Evolutionary conservation across 2,888 invertebrate species (phyloP).

Genomic region (Parthenolecanium corni): DNA sequence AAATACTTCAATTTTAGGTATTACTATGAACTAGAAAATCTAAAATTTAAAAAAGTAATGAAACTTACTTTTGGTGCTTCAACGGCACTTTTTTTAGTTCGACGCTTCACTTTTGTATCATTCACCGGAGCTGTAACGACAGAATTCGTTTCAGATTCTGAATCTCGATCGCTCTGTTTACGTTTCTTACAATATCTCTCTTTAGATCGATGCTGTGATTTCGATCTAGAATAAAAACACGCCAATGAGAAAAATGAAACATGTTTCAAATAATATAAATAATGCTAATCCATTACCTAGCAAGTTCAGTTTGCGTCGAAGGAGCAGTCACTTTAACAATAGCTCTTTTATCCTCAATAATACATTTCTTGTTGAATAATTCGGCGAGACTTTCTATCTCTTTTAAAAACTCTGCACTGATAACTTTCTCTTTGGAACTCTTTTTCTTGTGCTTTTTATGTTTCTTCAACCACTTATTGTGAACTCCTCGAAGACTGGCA

Average conservation of each 20-base stretch:
- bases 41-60: too few relatives aligned
- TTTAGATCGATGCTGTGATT: constrained; percentile 2
- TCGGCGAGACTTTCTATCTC: constrained; percentile 10
- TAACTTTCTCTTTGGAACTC: constrained; percentile 1
- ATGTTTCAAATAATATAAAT: too few relatives aligned
- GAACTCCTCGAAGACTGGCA: neutral
- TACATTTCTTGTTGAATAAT: constrained; percentile 5
- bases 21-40: too few relatives aligned
- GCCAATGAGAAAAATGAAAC: too few relatives aligned
- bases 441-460: constrained; percentile 24
- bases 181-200: constrained; percentile 10
- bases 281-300: neutral
- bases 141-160: neutral
- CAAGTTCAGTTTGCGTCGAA: neutral
- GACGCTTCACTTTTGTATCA: constrained; percentile 33
- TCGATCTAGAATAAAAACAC: neutral
- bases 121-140: neutral
- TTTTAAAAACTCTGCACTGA: neutral
- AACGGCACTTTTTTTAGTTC: constrained; percentile 36
- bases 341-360: constrained; percentile 15
- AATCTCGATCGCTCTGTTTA: constrained; percentile 15
- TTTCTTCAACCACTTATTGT: constrained; percentile 7
- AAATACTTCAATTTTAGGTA: too few relatives aligned
- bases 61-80: constrained; percentile 36
- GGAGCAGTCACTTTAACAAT: neutral